Base-by-base conservation (phyloP, 2,888 invertebrate species). In the Catocala nupta region DNA sequence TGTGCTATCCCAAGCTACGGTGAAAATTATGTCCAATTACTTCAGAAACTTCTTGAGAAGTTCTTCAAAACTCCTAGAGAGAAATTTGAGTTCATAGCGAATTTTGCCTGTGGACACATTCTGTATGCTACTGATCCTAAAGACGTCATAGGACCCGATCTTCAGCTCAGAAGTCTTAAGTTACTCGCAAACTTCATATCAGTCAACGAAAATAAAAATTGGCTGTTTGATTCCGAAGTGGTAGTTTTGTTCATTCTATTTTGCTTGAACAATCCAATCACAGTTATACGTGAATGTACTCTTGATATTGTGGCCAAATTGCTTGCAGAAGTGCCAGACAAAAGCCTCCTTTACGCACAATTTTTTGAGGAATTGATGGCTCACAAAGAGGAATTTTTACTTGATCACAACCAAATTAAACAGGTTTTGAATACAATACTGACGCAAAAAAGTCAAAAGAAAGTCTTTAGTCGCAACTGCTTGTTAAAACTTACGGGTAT, bases 351-450 rank as follows among this genome's bases (percentile, higher is more conserved):
- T 9, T 94, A 95, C 68, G 83, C 90, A 16, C 82, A 93, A 4
- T 73, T 96, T 7, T 71, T 95, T 25, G 84, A 90, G 60, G 92
- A 95, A 75, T 68, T 96, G 0, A 63, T 87, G n/a, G 71, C 81
- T 5, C 94, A 95, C 49, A 90, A 89, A 65, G 89, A 95, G 59
- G 97, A 97, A 81, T 90, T 97, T 47, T 71, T 95, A 36, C 84
- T 96, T 67, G 97, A 97, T 77, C 88, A 95, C 44, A 95, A 96
- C 68, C 97, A 97, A 81, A 86, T 96, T 13, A 91, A 95, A 0
- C 88, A 96, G 45, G 90, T 96, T 16, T 81, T 97, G 1, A 96
- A 95, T 70, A 96, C 95, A 10, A 87, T 96, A 59, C 73, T 97
- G 0, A 95, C 95, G 0, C 92, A 95, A 5, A 94, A 95, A 73